These are phyloP conservation scores for Anguilla rostrata DNA, from an alignment of 2,113 vertebrate genomes.

Conservation along the genomic window DNA sequence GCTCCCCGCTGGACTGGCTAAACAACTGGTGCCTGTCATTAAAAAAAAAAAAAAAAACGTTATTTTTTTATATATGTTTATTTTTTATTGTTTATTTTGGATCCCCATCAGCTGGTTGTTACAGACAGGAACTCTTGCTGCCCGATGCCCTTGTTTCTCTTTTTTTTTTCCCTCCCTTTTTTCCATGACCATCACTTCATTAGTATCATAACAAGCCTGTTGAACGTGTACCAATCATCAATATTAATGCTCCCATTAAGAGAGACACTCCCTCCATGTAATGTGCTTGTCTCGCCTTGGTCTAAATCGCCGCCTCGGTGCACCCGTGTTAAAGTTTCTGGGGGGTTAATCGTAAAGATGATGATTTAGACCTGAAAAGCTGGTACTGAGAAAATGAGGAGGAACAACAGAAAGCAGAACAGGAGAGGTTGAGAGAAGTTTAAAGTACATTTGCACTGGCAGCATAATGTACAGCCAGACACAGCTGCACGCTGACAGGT, in stretches of 20 bases:
- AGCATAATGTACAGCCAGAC: no score
- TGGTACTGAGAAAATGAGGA: no score
- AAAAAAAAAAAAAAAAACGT: no score
- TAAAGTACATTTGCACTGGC: no score
- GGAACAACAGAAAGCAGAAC: slow-evolving; percentile 25
- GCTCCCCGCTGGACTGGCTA: background rate
- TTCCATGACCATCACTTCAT: background rate
- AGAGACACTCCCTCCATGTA: no score
- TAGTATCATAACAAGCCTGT: background rate
- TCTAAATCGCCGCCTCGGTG: no score
- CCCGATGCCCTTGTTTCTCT: background rate
- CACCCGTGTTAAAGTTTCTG: no score
- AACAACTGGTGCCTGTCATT: background rate
- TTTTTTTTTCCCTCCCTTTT: background rate
- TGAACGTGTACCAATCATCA: background rate
- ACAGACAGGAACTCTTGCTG: background rate
- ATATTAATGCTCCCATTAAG: background rate
- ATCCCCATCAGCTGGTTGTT: background rate
- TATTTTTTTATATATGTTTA: no score
- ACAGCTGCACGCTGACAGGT: no score
- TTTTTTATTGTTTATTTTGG: background rate
- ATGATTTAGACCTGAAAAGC: no score
- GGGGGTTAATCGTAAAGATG: no score
- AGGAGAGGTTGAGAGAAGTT: slow-evolving; percentile 21
- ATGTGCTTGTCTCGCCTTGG: no score